Conservation (phyloP, 2,113 vertebrate genomes). For the Brachypodius melanocephalos region DNA sequence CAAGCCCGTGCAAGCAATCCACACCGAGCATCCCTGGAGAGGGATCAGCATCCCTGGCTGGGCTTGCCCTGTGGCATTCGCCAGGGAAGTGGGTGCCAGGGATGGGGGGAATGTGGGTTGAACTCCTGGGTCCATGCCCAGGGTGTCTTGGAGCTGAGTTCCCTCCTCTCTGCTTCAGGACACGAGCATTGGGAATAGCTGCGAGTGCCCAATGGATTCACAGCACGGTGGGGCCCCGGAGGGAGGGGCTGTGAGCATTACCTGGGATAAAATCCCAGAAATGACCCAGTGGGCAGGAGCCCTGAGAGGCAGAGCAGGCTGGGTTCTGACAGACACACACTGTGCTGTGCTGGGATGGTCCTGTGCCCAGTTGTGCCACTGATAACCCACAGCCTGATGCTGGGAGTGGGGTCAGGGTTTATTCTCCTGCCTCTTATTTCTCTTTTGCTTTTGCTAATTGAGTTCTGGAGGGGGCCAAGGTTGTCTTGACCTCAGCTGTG, state of each 20-base stretch:
- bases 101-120: not conserved
- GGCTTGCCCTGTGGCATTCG: rapidly evolving
- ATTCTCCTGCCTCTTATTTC: not conserved
- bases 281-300: not conserved
- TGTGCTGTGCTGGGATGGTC: not conserved
- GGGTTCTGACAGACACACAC: not conserved
- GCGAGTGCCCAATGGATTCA: not conserved
- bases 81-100: not conserved
- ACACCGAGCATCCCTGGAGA: rapidly evolving
- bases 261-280: not conserved
- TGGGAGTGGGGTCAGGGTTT: not conserved
- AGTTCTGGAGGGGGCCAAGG: not conserved
- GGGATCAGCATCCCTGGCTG: rapidly evolving
- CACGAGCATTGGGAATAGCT: not conserved
- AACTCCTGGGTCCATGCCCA: not conserved
- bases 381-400: not conserved
- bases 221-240: not conserved
- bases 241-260: not conserved
- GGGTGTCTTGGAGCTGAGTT: not conserved
- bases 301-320: not conserved
- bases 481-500: not conserved
- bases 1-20: not conserved
- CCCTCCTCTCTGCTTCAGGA: not conserved
- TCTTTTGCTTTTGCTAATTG: not conserved
- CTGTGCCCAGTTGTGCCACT: rapidly evolving